A percentile compares a stretch with the other conserved stretches of the same genome.
Conservation (phyloP, 2,113 vertebrate species). For the Trachemys scripta region DNA sequence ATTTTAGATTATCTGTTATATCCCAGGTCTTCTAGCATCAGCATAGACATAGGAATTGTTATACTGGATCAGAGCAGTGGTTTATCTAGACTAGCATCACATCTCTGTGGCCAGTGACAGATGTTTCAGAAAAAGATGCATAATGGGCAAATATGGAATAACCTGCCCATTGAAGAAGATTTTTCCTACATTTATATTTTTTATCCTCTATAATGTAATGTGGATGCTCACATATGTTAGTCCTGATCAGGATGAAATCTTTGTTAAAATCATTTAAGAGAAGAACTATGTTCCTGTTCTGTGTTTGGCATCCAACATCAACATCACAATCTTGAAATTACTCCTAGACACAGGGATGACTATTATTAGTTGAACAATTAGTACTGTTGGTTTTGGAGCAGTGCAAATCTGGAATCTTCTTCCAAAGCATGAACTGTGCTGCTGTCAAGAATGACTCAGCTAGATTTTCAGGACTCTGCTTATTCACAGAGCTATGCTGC, state of each 20-base stretch:
- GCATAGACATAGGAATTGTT: background rate
- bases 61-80: accelerated
- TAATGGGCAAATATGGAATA: accelerated
- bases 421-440: slow-evolving; percentile 17
- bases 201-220: accelerated
- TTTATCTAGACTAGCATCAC: background rate
- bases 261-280: background rate
- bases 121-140: background rate
- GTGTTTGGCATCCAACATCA: background rate
- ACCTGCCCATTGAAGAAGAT: background rate
- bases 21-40: background rate
- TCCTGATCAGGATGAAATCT: background rate
- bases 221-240: background rate
- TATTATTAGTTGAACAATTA: background rate
- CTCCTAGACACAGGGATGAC: background rate
- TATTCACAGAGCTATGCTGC: background rate
- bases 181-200: background rate
- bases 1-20: background rate
- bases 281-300: background rate
- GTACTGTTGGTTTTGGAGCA: background rate
- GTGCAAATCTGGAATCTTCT: background rate
- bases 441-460: background rate
- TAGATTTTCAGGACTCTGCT: background rate
- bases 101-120: background rate
- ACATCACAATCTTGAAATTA: background rate